Base-by-base conservation (phyloP, 2,888 invertebrate genomes). In the Clitarchus hookeri region DNA sequence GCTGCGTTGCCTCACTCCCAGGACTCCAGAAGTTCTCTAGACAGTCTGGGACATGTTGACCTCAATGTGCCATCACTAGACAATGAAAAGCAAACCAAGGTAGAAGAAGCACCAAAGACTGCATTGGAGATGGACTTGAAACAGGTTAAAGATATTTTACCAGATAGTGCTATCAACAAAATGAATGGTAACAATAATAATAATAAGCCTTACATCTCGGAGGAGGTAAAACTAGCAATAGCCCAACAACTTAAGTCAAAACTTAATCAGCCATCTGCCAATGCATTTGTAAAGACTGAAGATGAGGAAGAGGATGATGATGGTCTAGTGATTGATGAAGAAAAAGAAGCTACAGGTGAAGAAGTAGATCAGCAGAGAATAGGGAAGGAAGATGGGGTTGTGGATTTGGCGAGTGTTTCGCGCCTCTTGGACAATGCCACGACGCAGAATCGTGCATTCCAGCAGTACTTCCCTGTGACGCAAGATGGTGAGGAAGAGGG, bases 331-430 rank as follows among this genome's bases (percentile, higher is more conserved):
- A 95, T 96, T 88, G 95, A 96, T 88, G 95, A 95, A 89, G 94
- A 94, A 54, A 91, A 92, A 27, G 90, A 91, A 0, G 93, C 92
- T 87, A 85, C 83, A 26, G 87, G 84, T 23, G 86, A 90, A 84
- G 93, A 94, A 36, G 84, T 44, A 12, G 27, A n/a, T 16, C 44
- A 84, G n/a, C 84, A 36, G 78, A 78, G 36, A 23, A 79, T 25
- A 83, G 83, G 79, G 86, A 87, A 25, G 86, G 87, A 87, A 77
- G 92, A 92, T 87, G 90, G 89, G 44, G 89, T 90, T 6, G 90
- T 90, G 0, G 96, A 97, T 90, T 92, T 97, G 88, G 97, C 97
- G 25, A 95, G 97, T 16, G 95, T 97, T 0, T 95, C 96, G 0
- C 94, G 95, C 88, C 92, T 97, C 77, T 91, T 97, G 86, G 95